Conservation (phyloP, 2,888 invertebrate species). For the Latheticus oryzae region DNA sequence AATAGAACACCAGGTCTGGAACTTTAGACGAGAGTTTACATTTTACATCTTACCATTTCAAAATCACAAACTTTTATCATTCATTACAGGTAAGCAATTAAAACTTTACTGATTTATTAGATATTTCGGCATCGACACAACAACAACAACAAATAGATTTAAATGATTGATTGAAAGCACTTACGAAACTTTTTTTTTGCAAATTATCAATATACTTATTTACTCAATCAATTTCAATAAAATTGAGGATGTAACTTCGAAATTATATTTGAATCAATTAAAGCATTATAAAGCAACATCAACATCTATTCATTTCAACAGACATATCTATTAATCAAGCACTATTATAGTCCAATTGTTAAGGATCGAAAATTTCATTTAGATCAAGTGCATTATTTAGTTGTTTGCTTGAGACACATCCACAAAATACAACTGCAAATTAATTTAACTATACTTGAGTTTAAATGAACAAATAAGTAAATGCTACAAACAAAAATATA, state of each 20-base stretch:
- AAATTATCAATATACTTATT: too few relatives aligned
- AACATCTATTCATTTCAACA: slow-evolving; percentile 18
- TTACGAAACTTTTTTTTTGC: too few relatives aligned
- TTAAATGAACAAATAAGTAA: too few relatives aligned
- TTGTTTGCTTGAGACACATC: too few relatives aligned
- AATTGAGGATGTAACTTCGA: too few relatives aligned
- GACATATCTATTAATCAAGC: slow-evolving; percentile 19
- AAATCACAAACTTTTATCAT: slow-evolving; percentile 13
- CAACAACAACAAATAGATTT: slow-evolving; percentile 25
- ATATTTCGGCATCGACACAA: slow-evolving; percentile 17
- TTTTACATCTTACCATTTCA: not conserved
- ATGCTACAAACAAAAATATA: too few relatives aligned
- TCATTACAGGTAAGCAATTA: slow-evolving; percentile 14
- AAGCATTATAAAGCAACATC: slow-evolving; percentile 8
- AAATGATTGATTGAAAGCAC: slow-evolving; percentile 15
- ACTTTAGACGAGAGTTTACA: slow-evolving; percentile 1
- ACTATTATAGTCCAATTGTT: slow-evolving; percentile 14
- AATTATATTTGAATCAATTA: slow-evolving; percentile 23
- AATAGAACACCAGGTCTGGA: slow-evolving; percentile 12
- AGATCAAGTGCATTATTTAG: slow-evolving; percentile 4
- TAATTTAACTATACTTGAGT: too few relatives aligned
- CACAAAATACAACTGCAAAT: too few relatives aligned
- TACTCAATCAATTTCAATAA: too few relatives aligned
- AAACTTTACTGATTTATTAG: slow-evolving; percentile 19
- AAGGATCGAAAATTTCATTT: slow-evolving; percentile 1